phyloP scores from a whole-genome alignment of 2,113 vertebrate genomes.

The Xenopus laevis region DNA sequence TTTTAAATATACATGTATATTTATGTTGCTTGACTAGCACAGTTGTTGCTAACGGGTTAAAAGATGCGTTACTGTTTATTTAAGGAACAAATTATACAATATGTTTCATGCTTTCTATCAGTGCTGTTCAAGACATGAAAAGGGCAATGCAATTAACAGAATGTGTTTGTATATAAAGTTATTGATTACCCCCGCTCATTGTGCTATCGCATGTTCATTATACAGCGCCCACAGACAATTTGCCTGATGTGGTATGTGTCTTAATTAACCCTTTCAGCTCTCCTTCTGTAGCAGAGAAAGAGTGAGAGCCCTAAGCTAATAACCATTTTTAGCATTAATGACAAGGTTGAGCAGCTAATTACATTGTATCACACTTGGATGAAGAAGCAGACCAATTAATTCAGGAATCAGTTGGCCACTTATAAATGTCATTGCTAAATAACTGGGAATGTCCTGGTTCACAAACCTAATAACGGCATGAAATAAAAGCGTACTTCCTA shows the following conservation, averaged over 20 bases:
- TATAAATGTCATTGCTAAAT: constrained; percentile 43
- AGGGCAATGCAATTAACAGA: neutral
- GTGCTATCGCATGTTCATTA: neutral
- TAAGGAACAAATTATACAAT: neutral
- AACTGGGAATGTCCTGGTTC: constrained; percentile 34
- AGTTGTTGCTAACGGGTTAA: neutral
- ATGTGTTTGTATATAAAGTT: neutral
- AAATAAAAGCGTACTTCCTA: constrained; percentile 41
- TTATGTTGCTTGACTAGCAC: no score
- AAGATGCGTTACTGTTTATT: neutral
- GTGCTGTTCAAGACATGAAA: neutral
- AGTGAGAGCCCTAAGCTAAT: constrained; percentile 22
- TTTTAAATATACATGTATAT: no score
- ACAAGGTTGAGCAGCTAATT: constrained; percentile 42
- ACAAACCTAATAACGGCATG: constrained; percentile 42
- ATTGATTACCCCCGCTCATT: neutral
- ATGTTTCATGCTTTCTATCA: no score
- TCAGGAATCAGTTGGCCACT: constrained; percentile 40
- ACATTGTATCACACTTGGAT: constrained; percentile 42
- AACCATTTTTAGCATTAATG: constrained; percentile 42
- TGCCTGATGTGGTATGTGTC: constrained; percentile 13
- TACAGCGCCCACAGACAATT: constrained; percentile 19
- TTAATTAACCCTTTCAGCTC: constrained; percentile 44
- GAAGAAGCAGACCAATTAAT: constrained; percentile 44
- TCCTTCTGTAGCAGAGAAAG: constrained; percentile 14